phyloP scores from a whole-genome alignment of 2,888 invertebrate genomes.

The Eupeodes luniger region DNA sequence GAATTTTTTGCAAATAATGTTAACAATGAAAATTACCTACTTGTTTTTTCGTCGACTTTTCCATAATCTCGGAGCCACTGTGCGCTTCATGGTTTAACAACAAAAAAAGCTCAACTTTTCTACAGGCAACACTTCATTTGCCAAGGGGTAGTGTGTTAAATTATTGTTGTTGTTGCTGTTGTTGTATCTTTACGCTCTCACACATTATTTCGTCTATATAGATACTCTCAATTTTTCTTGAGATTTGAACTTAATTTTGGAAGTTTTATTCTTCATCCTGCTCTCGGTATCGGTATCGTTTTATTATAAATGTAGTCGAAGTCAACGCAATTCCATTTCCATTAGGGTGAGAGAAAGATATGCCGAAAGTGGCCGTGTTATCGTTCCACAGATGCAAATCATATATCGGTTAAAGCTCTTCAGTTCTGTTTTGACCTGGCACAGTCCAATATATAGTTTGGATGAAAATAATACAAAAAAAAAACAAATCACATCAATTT shows the following conservation, averaged over 20 bases:
- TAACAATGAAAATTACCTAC: no score
- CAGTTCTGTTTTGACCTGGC: slow-evolving; percentile 62
- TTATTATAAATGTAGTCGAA: background rate
- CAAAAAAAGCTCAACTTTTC: slow-evolving; percentile 44
- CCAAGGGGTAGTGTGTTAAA: slow-evolving; percentile 37
- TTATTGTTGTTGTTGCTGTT: background rate
- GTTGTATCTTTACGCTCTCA: slow-evolving; percentile 9
- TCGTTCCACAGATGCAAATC: slow-evolving; percentile 62
- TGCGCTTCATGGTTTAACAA: background rate
- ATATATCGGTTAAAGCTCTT: slow-evolving; percentile 69
- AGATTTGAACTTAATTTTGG: slow-evolving; percentile 59
- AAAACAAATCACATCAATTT: background rate
- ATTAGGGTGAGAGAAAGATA: slow-evolving; percentile 50
- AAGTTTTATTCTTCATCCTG: slow-evolving; percentile 52
- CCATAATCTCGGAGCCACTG: slow-evolving; percentile 1
- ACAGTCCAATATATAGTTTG: slow-evolving; percentile 38
- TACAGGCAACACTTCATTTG: slow-evolving; percentile 34
- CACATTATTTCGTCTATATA: background rate
- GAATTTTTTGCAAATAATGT: no score
- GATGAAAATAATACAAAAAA: slow-evolving; percentile 15
- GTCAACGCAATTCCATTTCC: slow-evolving; percentile 39
- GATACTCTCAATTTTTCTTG: slow-evolving; percentile 44
- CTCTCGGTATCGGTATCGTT: background rate
- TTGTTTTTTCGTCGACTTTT: no score
- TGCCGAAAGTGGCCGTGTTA: slow-evolving; percentile 25